These are phyloP conservation scores for Eulemur macaco DNA, from an alignment of 2,113 vertebrate genomes.

Conservation along the genomic window DNA sequence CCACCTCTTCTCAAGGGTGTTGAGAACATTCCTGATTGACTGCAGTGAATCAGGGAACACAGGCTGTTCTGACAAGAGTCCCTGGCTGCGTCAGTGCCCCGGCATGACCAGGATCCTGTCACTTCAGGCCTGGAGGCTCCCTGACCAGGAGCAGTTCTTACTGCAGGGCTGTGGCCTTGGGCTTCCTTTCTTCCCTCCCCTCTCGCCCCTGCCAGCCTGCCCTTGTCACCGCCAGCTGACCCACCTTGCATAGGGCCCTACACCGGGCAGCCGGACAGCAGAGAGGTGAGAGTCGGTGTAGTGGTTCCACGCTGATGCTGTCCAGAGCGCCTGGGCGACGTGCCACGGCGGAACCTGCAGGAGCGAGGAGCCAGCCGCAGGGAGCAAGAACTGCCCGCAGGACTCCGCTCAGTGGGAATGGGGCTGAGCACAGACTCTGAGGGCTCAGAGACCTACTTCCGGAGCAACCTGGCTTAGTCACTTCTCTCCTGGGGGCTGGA, in stretches of 20 bases:
- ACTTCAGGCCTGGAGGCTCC: accelerated
- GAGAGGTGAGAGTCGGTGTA: neutral
- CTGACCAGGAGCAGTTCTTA: neutral
- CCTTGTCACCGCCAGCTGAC: neutral
- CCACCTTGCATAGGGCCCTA: neutral
- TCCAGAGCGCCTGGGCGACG: neutral
- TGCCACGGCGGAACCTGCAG: neutral
- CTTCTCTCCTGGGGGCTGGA: neutral
- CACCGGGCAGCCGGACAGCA: accelerated
- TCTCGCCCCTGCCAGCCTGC: neutral
- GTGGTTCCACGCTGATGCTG: neutral
- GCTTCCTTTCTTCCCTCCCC: neutral
- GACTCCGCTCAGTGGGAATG: neutral
- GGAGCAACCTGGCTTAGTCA: neutral
- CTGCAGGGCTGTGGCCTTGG: neutral
- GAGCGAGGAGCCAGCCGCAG: neutral
- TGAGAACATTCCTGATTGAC: neutral
- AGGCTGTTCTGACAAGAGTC: neutral
- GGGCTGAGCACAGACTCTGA: no score
- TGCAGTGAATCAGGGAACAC: neutral
- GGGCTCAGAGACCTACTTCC: neutral
- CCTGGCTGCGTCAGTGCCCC: accelerated
- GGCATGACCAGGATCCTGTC: neutral
- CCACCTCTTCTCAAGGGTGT: neutral
- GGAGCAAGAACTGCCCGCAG: accelerated